Percentiles rank a stretch among this genome's conserved stretches.
These are phyloP conservation scores for Nudaria mundana DNA, from an alignment of 2,888 invertebrate genomes.

Conservation along the genomic window DNA sequence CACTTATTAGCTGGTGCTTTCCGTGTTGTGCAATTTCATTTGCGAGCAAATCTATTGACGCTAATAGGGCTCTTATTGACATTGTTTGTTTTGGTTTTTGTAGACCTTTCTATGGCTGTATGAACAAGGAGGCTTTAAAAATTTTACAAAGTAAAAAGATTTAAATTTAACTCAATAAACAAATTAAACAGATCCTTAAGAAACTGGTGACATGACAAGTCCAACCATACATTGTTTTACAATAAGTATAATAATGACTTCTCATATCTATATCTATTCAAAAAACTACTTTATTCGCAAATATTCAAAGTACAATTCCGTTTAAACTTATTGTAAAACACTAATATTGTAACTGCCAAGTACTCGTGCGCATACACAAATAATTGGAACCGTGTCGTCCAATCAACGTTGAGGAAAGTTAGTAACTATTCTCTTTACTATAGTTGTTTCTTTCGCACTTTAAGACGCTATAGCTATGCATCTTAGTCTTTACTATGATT, in stretches of 20 bases:
- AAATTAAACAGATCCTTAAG: no score
- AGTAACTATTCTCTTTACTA: conserved; percentile 25
- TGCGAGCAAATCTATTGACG: no score
- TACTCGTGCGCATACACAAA: conserved; percentile 40
- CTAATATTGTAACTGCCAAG: conserved; percentile 28
- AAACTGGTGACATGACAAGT: no score
- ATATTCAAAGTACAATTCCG: conserved; percentile 8
- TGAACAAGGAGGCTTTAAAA: no score
- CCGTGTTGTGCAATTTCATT: no score
- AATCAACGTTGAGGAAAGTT: conserved; percentile 22
- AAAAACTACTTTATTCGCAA: background rate
- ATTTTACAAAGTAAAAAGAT: no score
- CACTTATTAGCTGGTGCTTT: no score
- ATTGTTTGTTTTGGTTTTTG: no score
- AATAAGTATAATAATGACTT: conserved; percentile 5
- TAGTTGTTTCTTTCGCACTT: conserved; percentile 12
- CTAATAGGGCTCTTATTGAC: no score
- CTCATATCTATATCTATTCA: background rate
- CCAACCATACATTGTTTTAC: background rate
- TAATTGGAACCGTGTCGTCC: conserved; percentile 33
- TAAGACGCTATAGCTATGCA: conserved; percentile 1
- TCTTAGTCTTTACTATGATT: conserved; percentile 30
- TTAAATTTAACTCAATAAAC: background rate
- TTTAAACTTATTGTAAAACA: conserved; percentile 14
- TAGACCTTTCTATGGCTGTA: no score